A percentile compares a stretch with the other conserved stretches of the same genome.
Evolutionary conservation across 2,113 vertebrate species (phyloP).

Genomic region (Galemys pyrenaicus): DNA sequence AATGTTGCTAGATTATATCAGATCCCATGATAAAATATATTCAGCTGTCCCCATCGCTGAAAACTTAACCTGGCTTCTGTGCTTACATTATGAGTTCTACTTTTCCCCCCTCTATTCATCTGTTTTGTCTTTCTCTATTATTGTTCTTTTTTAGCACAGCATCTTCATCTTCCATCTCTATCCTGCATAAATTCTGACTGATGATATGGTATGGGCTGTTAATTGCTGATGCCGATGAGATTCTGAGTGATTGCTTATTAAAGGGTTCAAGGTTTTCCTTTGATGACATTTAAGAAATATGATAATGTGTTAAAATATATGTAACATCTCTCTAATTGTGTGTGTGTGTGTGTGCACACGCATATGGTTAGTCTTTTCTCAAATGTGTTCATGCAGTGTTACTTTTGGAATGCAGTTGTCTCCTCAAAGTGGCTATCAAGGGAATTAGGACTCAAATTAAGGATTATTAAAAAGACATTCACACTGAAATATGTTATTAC

Average conservation of each 20-base stretch:
- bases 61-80: background rate
- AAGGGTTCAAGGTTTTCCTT: constrained; percentile 32
- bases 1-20: background rate
- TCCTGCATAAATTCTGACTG: background rate
- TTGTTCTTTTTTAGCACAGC: background rate
- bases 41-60: background rate
- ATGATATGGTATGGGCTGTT: constrained; percentile 41
- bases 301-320: constrained; percentile 46
- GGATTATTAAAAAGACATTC: constrained; percentile 84
- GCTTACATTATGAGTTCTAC: background rate
- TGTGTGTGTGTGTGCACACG: background rate
- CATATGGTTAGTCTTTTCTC: constrained; percentile 35
- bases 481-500: constrained; percentile 81
- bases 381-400: constrained; percentile 45
- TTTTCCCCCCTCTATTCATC: background rate
- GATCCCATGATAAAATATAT: constrained; percentile 34
- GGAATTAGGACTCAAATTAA: constrained; percentile 80
- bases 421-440: constrained; percentile 76
- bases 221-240: constrained; percentile 44
- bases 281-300: constrained; percentile 61
- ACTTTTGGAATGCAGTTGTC: constrained; percentile 73
- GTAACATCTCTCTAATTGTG: background rate
- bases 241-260: constrained; percentile 51
- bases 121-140: constrained; percentile 36
- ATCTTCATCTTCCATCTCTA: background rate